Evolutionary conservation across 2,888 invertebrate genomes (phyloP), one percentile per base, ranked within the genome.

Genomic region (Drosophila testacea): DNA sequence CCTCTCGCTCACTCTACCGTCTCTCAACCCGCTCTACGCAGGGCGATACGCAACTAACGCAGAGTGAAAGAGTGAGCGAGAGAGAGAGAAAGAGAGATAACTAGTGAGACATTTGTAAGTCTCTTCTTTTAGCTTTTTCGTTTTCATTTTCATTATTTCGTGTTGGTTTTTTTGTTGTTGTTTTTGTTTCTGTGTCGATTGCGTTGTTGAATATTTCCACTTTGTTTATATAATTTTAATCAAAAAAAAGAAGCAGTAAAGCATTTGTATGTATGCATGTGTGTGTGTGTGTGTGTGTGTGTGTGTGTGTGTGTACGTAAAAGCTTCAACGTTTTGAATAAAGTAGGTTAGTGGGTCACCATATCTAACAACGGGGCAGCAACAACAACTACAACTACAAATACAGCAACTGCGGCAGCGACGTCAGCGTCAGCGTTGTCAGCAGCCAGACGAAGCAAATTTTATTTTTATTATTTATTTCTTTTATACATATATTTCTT

Each of bases 301-400:
- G 61, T 57, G 68, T 74, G 42, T 52, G 38, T 59, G 42, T 63
- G 30, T 68, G 64, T 69, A 62, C 73, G 73, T 80, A 77, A 77
- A 89, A 90, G 91, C 90, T 91, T 89, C 92, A 91, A 88, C 82
- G 83, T 89, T 90, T 90, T 87, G 93, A 93, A 94, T 94, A 87
- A 96, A 95, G 94, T 96, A 94, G 96, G 96, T 96, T 95, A 96
- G 95, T 96, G 94, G 96, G 96, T 95, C 92, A 90, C 82, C 90
- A 88, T 90, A 91, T 91, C 91, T 90, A 91, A 90, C 83, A 90
- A 83, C 86, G 79, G 68, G 80, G 60, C 73, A 65, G 62, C 63
- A 75, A 42, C 81, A 68, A 51, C 82, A 59, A 55, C 81, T 68
- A 56, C 79, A 66, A 67, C 55, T 62, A 59, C 61, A 55, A 48